phyloP scores from a whole-genome alignment of 2,113 vertebrate species.

The Isichthys henryi region DNA sequence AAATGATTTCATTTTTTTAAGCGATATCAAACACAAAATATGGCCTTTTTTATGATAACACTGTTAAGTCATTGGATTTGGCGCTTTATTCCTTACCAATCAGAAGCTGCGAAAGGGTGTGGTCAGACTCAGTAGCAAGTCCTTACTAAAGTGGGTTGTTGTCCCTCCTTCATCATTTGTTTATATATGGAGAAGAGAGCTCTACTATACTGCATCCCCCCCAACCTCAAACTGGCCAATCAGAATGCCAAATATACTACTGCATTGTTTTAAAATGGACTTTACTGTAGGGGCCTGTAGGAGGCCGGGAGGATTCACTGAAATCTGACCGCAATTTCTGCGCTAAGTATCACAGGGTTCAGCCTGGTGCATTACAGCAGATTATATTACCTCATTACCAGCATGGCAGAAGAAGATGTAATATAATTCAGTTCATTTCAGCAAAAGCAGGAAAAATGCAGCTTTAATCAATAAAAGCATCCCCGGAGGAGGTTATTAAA shows the following conservation, averaged over 20 bases:
- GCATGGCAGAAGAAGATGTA: background rate
- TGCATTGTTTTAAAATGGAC: slow-evolving; percentile 3
- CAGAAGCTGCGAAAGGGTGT: background rate
- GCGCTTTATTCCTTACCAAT: background rate
- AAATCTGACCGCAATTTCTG: background rate
- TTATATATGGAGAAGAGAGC: background rate
- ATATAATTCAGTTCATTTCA: slow-evolving; percentile 6
- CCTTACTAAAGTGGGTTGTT: background rate
- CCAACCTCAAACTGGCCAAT: background rate
- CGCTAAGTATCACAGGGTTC: background rate
- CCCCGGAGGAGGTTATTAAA: background rate
- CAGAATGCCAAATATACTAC: background rate
- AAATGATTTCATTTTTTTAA: background rate
- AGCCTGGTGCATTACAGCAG: background rate
- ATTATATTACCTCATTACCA: slow-evolving; percentile 8
- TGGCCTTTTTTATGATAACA: background rate
- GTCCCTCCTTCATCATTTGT: background rate
- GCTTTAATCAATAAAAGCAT: slow-evolving; percentile 6
- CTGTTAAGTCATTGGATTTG: background rate
- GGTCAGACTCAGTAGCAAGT: background rate
- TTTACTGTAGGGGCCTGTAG: background rate
- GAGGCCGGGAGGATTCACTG: background rate
- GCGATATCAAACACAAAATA: background rate
- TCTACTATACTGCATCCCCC: background rate
- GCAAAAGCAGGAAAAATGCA: background rate